These are phyloP conservation scores for Heterotilapia buettikoferi DNA, from an alignment of 2,113 vertebrate genomes.

Conservation along the genomic window DNA sequence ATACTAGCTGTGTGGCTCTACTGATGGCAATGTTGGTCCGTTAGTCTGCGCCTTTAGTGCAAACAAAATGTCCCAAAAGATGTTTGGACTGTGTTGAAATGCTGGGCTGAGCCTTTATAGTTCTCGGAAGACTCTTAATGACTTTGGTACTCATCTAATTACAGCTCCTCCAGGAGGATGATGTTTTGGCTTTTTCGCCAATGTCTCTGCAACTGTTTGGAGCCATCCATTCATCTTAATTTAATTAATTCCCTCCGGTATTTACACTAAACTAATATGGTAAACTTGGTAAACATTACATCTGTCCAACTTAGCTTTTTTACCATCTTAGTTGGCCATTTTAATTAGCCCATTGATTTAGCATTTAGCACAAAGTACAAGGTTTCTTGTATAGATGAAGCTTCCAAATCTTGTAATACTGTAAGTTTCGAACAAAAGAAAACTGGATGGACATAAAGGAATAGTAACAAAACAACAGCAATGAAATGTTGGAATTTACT, in stretches of 20 bases:
- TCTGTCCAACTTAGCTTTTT: neutral
- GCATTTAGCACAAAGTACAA: neutral
- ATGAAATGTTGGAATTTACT: neutral
- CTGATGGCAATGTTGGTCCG: neutral
- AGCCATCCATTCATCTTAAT: neutral
- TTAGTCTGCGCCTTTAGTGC: neutral
- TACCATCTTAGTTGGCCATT: neutral
- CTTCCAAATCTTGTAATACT: neutral
- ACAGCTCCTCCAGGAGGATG: neutral
- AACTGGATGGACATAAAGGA: neutral
- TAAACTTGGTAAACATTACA: neutral
- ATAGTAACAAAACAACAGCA: neutral
- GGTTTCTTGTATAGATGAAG: neutral
- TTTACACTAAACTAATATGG: neutral
- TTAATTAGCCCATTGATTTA: neutral
- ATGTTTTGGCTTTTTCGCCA: neutral
- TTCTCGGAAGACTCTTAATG: neutral
- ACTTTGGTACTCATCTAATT: neutral
- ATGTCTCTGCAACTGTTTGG: neutral
- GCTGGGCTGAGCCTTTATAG: neutral
- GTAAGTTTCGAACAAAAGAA: neutral
- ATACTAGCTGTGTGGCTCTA: neutral
- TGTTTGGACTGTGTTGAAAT: neutral
- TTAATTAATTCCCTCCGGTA: neutral
- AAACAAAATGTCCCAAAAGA: neutral